Evolutionary conservation across 1,140 invertebrate genomes (phyloP).

Genomic region (Pristionchus pacificus): DNA sequence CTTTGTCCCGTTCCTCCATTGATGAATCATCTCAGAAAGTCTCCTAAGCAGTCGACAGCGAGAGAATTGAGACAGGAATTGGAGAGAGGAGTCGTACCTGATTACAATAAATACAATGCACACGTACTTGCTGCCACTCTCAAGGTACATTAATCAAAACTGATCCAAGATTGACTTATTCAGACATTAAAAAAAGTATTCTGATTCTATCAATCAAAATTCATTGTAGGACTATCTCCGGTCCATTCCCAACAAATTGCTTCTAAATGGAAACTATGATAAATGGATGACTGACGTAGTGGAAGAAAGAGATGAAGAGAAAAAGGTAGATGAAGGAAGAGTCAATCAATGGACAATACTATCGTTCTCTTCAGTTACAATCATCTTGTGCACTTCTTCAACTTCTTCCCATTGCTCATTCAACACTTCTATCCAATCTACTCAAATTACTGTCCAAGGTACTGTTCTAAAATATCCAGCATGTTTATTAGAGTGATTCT

Average conservation of each 20-base stretch:
- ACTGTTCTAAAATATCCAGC: not conserved
- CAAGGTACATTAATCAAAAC: slow-evolving; percentile 15
- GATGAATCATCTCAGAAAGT: slow-evolving; percentile 34
- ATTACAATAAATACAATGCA: slow-evolving; percentile 39
- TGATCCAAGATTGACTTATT: not conserved
- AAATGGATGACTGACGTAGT: slow-evolving; percentile 35
- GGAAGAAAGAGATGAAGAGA: slow-evolving; percentile 22
- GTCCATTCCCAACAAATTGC: slow-evolving; percentile 33
- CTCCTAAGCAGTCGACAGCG: slow-evolving; percentile 37
- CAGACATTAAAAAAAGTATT: not conserved
- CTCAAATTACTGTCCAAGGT: slow-evolving; percentile 30
- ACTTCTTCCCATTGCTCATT: slow-evolving; percentile 31
- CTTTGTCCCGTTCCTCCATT: no score
- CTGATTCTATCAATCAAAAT: not conserved
- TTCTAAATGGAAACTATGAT: slow-evolving; percentile 34
- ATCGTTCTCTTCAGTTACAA: not conserved
- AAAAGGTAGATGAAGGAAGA: slow-evolving; percentile 13
- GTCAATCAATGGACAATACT: not conserved
- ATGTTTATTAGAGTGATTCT: slow-evolving; percentile 1
- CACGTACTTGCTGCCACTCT: slow-evolving; percentile 38
- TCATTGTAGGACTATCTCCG: slow-evolving; percentile 28
- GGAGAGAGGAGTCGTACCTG: slow-evolving; percentile 34
- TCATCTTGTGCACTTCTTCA: slow-evolving; percentile 20
- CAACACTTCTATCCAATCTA: slow-evolving; percentile 31
- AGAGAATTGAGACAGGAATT: slow-evolving; percentile 29